Conservation (phyloP, 2,888 invertebrate genomes). For the Tenthredo distinguenda region DNA sequence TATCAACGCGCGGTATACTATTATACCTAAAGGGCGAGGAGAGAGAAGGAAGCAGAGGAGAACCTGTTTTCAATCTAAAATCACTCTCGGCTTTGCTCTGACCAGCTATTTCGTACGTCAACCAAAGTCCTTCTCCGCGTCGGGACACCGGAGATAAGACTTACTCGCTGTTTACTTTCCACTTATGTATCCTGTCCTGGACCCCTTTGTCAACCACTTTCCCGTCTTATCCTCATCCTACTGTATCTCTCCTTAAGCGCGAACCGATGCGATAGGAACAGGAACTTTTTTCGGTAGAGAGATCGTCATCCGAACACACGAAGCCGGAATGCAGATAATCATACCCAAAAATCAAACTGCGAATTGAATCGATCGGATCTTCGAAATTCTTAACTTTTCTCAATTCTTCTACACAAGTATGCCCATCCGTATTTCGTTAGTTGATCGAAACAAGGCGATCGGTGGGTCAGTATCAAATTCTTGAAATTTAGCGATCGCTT, state of each 20-base stretch:
- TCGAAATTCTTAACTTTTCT: not conserved
- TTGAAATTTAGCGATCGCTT: not conserved
- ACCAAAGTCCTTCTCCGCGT: constrained; percentile 8
- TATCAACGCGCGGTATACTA: constrained; percentile 19
- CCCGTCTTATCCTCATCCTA: constrained; percentile 16
- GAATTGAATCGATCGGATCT: not conserved
- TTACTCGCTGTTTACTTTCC: constrained; percentile 30
- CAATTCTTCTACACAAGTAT: not conserved
- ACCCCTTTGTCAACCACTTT: constrained; percentile 26
- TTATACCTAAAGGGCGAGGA: not conserved
- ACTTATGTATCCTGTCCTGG: constrained; percentile 26
- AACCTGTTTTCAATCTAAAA: constrained; percentile 46
- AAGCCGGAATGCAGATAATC: not conserved
- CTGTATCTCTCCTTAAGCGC: not conserved
- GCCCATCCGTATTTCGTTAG: not conserved
- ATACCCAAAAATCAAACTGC: not conserved
- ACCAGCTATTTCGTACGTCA: constrained; percentile 9
- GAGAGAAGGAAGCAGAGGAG: not conserved
- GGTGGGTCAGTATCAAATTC: not conserved
- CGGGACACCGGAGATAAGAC: constrained; percentile 35
- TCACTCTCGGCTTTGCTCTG: constrained; percentile 30
- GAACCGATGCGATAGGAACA: not conserved
- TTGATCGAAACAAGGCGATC: not conserved
- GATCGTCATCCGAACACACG: not conserved
- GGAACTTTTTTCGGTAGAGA: not conserved